Evolutionary conservation across 2,888 invertebrate species (phyloP).

Genomic region (Drosophila robusta): DNA sequence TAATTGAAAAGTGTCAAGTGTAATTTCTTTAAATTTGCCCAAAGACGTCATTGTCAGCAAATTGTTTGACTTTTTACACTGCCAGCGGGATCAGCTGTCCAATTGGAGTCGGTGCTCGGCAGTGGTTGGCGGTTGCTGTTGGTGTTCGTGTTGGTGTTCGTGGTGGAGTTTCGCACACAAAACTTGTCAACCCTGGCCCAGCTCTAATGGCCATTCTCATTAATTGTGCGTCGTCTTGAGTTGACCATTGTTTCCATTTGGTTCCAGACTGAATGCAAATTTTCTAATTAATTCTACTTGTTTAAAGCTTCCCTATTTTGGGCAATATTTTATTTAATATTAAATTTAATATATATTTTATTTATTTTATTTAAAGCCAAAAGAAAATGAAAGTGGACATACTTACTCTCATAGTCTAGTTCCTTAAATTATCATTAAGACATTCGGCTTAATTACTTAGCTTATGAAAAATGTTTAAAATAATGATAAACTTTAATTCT

Average conservation of each 20-base stretch:
- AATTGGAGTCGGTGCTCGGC: conserved; percentile 5
- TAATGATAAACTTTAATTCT: too few species aligned
- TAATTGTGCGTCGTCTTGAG: conserved; percentile 32
- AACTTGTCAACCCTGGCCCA: conserved; percentile 12
- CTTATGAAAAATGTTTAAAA: too few species aligned
- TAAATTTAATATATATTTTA: too few species aligned
- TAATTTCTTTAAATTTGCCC: conserved; percentile 72
- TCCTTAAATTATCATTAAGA: too few species aligned
- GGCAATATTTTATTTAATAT: too few species aligned
- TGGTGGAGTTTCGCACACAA: background rate
- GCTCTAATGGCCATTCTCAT: conserved; percentile 49
- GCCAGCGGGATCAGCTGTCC: conserved; percentile 44
- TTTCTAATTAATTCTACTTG: conserved; percentile 29
- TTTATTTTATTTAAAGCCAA: too few species aligned
- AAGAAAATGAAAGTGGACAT: background rate
- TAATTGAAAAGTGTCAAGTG: conserved; percentile 81
- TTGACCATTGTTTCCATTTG: conserved; percentile 8
- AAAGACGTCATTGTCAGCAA: conserved; percentile 50
- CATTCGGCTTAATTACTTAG: too few species aligned
- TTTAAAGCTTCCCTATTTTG: conserved; percentile 2
- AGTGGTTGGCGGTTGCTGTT: background rate
- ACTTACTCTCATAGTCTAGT: too few species aligned
- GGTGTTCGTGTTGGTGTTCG: background rate
- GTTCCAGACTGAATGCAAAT: background rate
- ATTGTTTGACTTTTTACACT: conserved; percentile 63